phyloP scores from a whole-genome alignment of 2,888 invertebrate species.

The Philhelius pedissequus region DNA sequence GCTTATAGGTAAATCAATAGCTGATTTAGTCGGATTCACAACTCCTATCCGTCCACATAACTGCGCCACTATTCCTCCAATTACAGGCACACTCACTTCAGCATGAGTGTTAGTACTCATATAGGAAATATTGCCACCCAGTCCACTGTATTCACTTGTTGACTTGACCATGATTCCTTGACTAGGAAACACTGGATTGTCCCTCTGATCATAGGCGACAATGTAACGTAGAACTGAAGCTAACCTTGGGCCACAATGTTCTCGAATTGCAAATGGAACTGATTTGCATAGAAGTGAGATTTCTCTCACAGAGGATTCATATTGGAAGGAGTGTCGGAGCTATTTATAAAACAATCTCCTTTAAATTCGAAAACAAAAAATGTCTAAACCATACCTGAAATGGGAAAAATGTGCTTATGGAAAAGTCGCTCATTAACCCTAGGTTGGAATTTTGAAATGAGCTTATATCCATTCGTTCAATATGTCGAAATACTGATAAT shows the following conservation, averaged over 20 bases:
- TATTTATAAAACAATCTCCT: constrained; percentile 72
- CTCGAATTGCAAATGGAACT: constrained; percentile 90
- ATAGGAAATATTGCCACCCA: constrained; percentile 96
- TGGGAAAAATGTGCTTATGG: constrained; percentile 82
- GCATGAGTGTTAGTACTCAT: constrained; percentile 88
- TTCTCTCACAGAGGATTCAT: constrained; percentile 92
- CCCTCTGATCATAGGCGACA: constrained; percentile 88
- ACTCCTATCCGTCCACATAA: constrained; percentile 76
- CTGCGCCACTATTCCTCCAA: constrained; percentile 78
- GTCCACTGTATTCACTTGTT: constrained; percentile 88
- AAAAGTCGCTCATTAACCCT: constrained; percentile 88
- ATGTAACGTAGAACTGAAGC: constrained; percentile 93
- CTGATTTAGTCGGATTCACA: constrained; percentile 74
- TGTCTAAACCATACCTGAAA: constrained; percentile 72
- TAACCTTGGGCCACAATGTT: constrained; percentile 90
- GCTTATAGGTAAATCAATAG: constrained; percentile 74
- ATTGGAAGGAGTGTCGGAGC: constrained; percentile 91
- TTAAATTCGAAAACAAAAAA: neutral
- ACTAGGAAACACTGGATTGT: constrained; percentile 89
- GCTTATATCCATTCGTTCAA: constrained; percentile 78
- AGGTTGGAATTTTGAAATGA: constrained; percentile 88
- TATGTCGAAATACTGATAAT: constrained; percentile 86
- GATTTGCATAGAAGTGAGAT: constrained; percentile 85
- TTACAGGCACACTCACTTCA: constrained; percentile 85
- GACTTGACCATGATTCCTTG: constrained; percentile 86